Conservation (phyloP, 2,797 vertebrate genomes). For the Falco cherrug region DNA sequence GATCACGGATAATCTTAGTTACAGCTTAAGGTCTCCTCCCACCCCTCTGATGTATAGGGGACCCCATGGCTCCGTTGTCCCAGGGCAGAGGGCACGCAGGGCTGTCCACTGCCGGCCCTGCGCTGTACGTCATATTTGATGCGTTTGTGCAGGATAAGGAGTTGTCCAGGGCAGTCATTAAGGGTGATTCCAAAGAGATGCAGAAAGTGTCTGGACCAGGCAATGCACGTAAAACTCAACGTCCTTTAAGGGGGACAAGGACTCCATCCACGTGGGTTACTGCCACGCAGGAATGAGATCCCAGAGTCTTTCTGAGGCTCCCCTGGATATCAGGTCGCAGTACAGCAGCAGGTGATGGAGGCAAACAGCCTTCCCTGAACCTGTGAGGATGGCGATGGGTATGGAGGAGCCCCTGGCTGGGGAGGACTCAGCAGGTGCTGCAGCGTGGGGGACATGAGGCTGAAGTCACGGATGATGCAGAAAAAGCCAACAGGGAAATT, state of each 20-base stretch:
- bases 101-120: neutral
- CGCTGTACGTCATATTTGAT: neutral
- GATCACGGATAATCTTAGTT: neutral
- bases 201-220: neutral
- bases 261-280: neutral
- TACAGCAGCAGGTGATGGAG: accelerated
- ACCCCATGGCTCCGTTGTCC: accelerated
- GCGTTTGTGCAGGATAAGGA: accelerated
- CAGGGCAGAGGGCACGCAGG: neutral
- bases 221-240: neutral
- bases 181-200: neutral
- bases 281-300: neutral
- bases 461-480: neutral
- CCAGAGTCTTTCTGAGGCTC: neutral
- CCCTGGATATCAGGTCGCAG: neutral
- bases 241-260: neutral
- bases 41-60: accelerated
- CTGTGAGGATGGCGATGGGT: accelerated
- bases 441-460: neutral
- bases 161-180: neutral
- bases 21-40: neutral
- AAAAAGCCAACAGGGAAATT: neutral
- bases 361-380: neutral
- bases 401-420: neutral
- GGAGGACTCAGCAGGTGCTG: neutral